Conservation (phyloP, 2,888 invertebrate species). For the Temnothorax unifasciatus region DNA sequence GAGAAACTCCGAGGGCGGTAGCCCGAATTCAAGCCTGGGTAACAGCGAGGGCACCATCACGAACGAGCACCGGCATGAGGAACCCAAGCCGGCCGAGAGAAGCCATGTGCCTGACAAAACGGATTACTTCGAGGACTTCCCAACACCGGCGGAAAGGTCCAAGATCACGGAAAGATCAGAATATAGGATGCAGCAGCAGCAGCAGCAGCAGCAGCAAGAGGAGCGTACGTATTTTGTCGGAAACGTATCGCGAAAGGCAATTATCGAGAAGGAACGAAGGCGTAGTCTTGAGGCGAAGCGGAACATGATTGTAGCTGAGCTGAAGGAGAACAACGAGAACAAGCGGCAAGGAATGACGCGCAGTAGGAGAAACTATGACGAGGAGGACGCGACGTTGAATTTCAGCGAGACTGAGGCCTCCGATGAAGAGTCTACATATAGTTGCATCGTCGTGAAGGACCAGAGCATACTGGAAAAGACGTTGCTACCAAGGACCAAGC, state of each 20-base stretch:
- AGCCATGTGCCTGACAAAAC: constrained; percentile 82
- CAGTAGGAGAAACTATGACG: constrained; percentile 78
- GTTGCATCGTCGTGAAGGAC: constrained; percentile 94
- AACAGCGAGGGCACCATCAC: constrained; percentile 83
- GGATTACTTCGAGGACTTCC: constrained; percentile 83
- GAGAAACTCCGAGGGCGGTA: constrained; percentile 74
- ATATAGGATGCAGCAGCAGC: constrained; percentile 77
- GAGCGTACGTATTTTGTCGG: constrained; percentile 84
- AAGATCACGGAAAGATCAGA: constrained; percentile 81
- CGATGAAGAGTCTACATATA: constrained; percentile 86
- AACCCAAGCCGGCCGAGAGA: constrained; percentile 84
- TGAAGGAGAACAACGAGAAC: constrained; percentile 84
- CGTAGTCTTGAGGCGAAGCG: constrained; percentile 84
- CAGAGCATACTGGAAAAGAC: constrained; percentile 86
- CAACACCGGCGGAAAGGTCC: constrained; percentile 84
- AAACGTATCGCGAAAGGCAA: constrained; percentile 84
- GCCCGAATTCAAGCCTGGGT: constrained; percentile 71
- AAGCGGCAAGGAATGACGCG: constrained; percentile 82
- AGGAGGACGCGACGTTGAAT: constrained; percentile 82
- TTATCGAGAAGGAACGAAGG: constrained; percentile 84
- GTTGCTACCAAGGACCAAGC: constrained; percentile 91
- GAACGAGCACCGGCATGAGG: constrained; percentile 77
- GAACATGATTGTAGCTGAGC: constrained; percentile 83
- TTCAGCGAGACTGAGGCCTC: constrained; percentile 85
- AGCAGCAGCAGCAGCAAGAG: constrained; percentile 76